Evolutionary conservation across 2,113 vertebrate species (phyloP).

Genomic region (Chauna torquata): DNA sequence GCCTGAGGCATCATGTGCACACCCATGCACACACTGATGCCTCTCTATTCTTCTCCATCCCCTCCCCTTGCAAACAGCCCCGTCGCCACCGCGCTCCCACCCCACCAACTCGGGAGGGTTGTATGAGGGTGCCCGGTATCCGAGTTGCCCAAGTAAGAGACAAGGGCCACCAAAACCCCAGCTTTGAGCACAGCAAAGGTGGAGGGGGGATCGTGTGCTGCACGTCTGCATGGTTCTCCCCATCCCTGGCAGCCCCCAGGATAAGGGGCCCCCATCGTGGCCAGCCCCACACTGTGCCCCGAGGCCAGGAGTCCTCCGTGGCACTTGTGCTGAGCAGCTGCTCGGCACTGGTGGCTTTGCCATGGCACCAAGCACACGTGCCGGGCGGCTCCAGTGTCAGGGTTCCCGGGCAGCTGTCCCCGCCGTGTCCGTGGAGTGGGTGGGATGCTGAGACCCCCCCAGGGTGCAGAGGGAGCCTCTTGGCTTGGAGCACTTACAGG

Average conservation of each 20-base stretch:
- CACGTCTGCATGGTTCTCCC: accelerated
- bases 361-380: not conserved
- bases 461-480: not conserved
- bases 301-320: not conserved
- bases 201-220: not conserved
- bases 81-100: accelerated
- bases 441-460: not conserved
- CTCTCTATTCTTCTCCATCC: not conserved
- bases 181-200: not conserved
- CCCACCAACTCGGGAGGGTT: not conserved
- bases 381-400: accelerated
- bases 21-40: not conserved
- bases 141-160: not conserved
- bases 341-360: not conserved
- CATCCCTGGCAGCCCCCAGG: too few relatives aligned
- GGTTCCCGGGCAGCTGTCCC: not conserved
- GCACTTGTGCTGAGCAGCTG: not conserved
- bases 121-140: not conserved
- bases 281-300: not conserved
- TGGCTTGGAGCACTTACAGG: not conserved
- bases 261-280: not conserved
- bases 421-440: too few relatives aligned
- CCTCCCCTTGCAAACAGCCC: not conserved
- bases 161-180: not conserved
- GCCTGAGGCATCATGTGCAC: not conserved